phyloP scores from a whole-genome alignment of 2,888 invertebrate species.

The Rhodophaea formosa region DNA sequence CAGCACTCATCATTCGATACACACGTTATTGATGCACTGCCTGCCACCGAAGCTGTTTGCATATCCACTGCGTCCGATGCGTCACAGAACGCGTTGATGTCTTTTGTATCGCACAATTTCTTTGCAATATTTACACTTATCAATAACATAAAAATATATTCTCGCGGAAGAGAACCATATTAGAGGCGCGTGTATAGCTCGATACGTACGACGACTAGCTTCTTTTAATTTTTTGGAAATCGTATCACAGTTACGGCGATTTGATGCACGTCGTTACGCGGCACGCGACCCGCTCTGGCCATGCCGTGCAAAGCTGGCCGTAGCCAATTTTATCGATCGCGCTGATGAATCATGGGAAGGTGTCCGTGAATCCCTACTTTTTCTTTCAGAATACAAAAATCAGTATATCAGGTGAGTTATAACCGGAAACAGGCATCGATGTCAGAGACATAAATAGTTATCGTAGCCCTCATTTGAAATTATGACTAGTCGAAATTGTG shows the following conservation, averaged over 20 bases:
- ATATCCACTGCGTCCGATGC: neutral
- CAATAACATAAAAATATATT: neutral
- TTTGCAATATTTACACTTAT: neutral
- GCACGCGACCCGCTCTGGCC: neutral
- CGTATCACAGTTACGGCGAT: neutral
- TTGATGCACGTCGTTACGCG: constrained; percentile 1
- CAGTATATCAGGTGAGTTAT: too few relatives aligned
- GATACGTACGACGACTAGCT: neutral
- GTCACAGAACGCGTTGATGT: constrained; percentile 2
- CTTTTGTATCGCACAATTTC: neutral
- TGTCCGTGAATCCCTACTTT: too few relatives aligned
- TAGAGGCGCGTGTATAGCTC: neutral
- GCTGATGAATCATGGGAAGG: too few relatives aligned
- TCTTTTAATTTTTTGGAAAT: neutral
- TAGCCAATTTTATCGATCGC: neutral
- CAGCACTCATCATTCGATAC: neutral
- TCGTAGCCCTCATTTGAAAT: too few relatives aligned
- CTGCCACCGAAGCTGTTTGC: too few relatives aligned
- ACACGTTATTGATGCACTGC: too few relatives aligned
- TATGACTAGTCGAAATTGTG: too few relatives aligned
- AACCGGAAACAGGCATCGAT: too few relatives aligned
- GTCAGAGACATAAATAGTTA: too few relatives aligned
- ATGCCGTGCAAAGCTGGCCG: neutral
- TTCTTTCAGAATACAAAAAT: too few relatives aligned
- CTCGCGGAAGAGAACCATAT: neutral